Evolutionary conservation across 2,888 invertebrate genomes (phyloP).

Genomic region (Apodemia hepburni): DNA sequence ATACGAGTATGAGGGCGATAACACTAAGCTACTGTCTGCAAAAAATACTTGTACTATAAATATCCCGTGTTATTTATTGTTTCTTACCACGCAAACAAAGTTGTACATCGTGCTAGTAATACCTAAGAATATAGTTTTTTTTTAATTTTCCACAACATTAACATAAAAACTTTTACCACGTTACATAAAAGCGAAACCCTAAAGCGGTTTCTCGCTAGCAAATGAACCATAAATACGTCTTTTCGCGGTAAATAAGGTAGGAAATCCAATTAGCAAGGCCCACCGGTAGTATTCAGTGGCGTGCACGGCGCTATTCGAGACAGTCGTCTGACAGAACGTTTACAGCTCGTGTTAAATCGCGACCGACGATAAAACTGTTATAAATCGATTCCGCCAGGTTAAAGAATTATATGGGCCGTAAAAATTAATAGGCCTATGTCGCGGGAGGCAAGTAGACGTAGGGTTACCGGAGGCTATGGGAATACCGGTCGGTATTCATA

Average conservation of each 20-base stretch:
- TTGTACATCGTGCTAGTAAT: too few relatives aligned
- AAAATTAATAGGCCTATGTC: conserved; percentile 73
- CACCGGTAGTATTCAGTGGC: conserved; percentile 45
- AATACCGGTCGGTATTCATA: background rate
- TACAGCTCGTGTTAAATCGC: conserved; percentile 61
- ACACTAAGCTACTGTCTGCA: background rate
- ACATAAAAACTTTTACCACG: conserved; percentile 15
- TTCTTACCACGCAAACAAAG: too few relatives aligned
- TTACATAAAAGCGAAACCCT: conserved; percentile 24
- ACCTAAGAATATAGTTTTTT: background rate
- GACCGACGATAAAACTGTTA: conserved; percentile 62
- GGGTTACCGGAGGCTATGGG: background rate
- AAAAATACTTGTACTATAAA: background rate
- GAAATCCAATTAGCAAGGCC: conserved; percentile 54
- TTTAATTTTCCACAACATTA: conserved; percentile 24
- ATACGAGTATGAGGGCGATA: too few relatives aligned
- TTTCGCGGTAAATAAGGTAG: conserved; percentile 45
- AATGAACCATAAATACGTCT: conserved; percentile 39
- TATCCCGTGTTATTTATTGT: too few relatives aligned
- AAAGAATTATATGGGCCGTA: conserved; percentile 75
- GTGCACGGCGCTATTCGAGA: conserved; percentile 37
- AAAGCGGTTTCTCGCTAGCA: conserved; percentile 32
- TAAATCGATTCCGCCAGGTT: conserved; percentile 75
- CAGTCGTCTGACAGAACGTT: conserved; percentile 58
- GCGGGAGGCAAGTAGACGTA: conserved; percentile 45